phyloP scores from a whole-genome alignment of 2,888 invertebrate species.

The Nephrotoma flavescens region DNA sequence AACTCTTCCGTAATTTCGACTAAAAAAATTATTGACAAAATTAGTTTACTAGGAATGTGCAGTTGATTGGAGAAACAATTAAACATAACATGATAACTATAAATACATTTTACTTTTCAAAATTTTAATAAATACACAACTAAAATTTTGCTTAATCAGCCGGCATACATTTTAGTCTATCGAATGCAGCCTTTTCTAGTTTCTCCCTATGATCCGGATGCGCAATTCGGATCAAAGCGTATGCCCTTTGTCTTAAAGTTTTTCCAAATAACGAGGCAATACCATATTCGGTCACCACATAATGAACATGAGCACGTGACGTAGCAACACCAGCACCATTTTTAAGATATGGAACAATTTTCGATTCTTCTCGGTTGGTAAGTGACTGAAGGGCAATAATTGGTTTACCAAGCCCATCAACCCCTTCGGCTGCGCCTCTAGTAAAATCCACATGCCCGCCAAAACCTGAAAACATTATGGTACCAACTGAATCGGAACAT shows the following conservation, averaged over 20 bases:
- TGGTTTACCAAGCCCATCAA: constrained; percentile 78
- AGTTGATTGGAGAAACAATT: no score
- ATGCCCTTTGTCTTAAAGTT: constrained; percentile 76
- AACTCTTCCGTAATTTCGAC: no score
- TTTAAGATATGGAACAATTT: constrained; percentile 72
- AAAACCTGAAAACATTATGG: constrained; percentile 55
- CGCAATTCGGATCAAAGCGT: constrained; percentile 75
- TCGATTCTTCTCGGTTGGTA: constrained; percentile 63
- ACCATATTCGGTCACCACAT: constrained; percentile 86
- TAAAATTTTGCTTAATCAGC: neutral
- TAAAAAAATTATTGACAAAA: no score
- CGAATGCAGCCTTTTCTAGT: constrained; percentile 78
- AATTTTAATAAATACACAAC: no score
- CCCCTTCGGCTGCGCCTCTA: constrained; percentile 70
- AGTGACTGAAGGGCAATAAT: constrained; percentile 79
- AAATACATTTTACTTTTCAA: no score
- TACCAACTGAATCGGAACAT: constrained; percentile 82
- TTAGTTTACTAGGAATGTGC: no score
- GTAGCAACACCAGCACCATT: constrained; percentile 88
- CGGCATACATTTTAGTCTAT: constrained; percentile 67
- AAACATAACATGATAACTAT: no score
- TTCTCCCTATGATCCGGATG: constrained; percentile 76
- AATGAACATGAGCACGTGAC: constrained; percentile 80
- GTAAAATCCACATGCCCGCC: constrained; percentile 93
- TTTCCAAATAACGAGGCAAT: constrained; percentile 83